These are phyloP conservation scores for Taeniopygia guttata DNA, from an alignment of 2,797 vertebrate species.

Conservation along the genomic window DNA sequence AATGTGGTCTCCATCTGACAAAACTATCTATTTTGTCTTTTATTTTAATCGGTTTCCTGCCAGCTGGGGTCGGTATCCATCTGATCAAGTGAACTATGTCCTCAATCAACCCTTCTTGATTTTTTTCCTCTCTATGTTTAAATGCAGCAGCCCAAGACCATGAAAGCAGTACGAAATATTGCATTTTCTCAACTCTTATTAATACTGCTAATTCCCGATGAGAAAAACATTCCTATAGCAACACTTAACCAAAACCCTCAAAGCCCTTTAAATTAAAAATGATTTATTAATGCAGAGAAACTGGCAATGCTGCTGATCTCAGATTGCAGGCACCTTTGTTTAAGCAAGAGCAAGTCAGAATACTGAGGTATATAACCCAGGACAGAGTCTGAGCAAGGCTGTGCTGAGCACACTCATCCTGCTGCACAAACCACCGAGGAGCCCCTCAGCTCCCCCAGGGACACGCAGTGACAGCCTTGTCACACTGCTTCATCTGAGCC, in stretches of 20 bases:
- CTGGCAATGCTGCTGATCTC: not conserved
- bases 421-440: not conserved
- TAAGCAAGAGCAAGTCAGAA: not conserved
- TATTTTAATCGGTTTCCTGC: not conserved
- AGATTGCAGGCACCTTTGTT: not conserved
- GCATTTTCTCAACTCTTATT: not conserved
- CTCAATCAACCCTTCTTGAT: not conserved
- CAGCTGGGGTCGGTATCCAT: not conserved
- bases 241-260: not conserved
- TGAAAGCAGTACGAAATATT: not conserved
- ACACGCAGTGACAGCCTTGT: too few species aligned
- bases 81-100: not conserved
- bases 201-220: not conserved
- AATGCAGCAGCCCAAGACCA: not conserved
- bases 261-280: not conserved
- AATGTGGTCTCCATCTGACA: not conserved
- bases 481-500: fast-evolving
- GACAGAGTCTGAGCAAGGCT: not conserved
- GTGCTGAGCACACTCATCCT: not conserved
- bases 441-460: not conserved
- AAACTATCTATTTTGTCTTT: not conserved
- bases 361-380: not conserved
- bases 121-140: not conserved
- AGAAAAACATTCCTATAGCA: not conserved
- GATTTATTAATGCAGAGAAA: not conserved